Percentiles rank a stretch among this genome's conserved stretches.
Conservation (phyloP, 2,797 vertebrate species). For the Acropternis orthonyx region DNA sequence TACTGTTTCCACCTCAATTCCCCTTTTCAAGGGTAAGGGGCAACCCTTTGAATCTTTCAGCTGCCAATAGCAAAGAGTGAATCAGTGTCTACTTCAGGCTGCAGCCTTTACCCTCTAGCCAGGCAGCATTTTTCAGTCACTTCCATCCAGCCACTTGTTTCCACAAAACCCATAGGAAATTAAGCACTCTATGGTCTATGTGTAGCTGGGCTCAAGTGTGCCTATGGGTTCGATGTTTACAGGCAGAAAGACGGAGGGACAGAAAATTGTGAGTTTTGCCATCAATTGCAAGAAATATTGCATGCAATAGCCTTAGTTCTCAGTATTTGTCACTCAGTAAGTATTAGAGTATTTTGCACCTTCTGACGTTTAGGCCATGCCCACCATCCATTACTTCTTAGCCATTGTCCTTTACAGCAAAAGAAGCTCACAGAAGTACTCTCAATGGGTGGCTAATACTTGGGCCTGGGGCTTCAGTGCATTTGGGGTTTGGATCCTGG, state of each 20-base stretch:
- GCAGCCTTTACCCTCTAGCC: neutral
- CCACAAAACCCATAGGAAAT: neutral
- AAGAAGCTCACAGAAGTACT: neutral
- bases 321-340: neutral
- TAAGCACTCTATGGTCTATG: neutral
- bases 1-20: neutral
- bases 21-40: neutral
- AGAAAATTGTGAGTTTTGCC: neutral
- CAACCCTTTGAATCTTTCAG: neutral
- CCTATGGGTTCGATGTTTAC: accelerated
- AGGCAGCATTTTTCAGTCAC: neutral
- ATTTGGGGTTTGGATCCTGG: neutral
- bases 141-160: neutral
- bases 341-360: neutral
- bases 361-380: neutral
- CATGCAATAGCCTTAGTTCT: neutral
- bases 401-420: neutral
- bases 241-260: neutral
- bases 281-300: neutral
- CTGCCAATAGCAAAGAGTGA: neutral
- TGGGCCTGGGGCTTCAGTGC: neutral
- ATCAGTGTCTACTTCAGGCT: neutral
- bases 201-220: neutral
- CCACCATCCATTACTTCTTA: neutral
- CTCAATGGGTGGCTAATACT: neutral